These are phyloP conservation scores for Halocaridina rubra DNA, from an alignment of 2,888 invertebrate species.

Conservation along the genomic window DNA sequence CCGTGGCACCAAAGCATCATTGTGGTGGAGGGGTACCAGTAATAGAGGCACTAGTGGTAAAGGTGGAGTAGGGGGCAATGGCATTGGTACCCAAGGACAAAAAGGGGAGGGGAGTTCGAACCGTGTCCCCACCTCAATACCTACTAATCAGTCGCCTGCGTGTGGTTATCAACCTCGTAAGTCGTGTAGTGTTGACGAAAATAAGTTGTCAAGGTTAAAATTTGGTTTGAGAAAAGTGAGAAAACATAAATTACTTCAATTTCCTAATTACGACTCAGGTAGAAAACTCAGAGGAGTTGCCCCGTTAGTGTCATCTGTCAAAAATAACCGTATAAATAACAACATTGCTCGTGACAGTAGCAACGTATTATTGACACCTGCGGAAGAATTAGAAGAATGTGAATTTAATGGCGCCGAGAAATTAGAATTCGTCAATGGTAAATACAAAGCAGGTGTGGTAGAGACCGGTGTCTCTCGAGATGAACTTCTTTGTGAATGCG, in stretches of 20 bases:
- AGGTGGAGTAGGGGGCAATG: neutral
- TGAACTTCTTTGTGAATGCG: neutral
- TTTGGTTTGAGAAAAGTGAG: conserved; percentile 24
- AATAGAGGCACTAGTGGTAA: neutral
- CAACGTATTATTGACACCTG: neutral
- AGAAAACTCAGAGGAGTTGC: neutral
- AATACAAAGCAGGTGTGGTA: neutral
- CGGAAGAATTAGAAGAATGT: neutral
- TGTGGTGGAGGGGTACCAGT: neutral
- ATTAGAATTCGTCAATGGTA: conserved; percentile 39
- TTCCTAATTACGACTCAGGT: neutral
- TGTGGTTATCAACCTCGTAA: conserved; percentile 34
- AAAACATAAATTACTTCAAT: conserved; percentile 21
- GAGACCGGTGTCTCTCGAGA: neutral
- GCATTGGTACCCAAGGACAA: neutral
- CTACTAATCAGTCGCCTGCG: neutral
- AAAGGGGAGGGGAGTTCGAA: neutral
- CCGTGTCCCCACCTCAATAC: neutral
- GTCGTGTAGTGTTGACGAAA: conserved; percentile 36
- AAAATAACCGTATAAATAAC: neutral
- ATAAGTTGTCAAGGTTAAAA: conserved; percentile 1
- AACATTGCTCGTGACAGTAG: neutral
- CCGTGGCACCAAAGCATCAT: neutral
- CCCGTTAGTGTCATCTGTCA: neutral
- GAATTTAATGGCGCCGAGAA: conserved; percentile 6